Evolutionary conservation across 2,797 vertebrate genomes (phyloP), one percentile per base, ranked within the genome.

Genomic region (Poecile montanus): DNA sequence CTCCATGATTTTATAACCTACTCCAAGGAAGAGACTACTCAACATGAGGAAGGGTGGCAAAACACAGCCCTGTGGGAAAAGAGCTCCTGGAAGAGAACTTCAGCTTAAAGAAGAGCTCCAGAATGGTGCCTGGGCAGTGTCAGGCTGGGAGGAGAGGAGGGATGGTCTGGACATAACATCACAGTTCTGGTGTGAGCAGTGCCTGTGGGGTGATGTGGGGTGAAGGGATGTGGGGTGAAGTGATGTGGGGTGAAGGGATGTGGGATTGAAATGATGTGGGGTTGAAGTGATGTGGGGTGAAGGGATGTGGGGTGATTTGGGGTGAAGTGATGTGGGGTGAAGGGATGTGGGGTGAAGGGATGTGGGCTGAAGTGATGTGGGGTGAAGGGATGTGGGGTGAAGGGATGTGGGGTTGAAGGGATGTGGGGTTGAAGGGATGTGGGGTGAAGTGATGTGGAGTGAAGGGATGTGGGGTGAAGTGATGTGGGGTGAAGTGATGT

Each of bases 121-220:
- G 68, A 36, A 13, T 0, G 5, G 38, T 53, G 42, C 40, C 38
- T 27, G 20, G 45, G 67, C 13, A 44, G 30, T 0, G 0, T 29
- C 4, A 8, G 3, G 3, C 40, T 18, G 54, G 73, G 42, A 71
- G 38, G 40, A 72, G 68, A 53, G 47, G 25, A 50, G 7, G 30
- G 34, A 22, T 47, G 30, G 13, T 30, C 3, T 15, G 3, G 72
- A 36, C 10, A 13, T 3, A 17, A 20, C 45, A 57, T 13, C 26
- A 3, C 18, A 4, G 38, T 1, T 65, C 34, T 9, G 30, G 8
- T n/a, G 40, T 0, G 1, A 61, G 15, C 3, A 44, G 44, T 9
- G 57, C 34, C 63, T 1, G 0, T n/a, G 23, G 75, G 26, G 32
- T 1, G 34, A 34, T 34, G 34, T 34, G 34, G 34, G 34, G 34